These are phyloP conservation scores for Campoplex nolae DNA, from an alignment of 2,888 invertebrate genomes.

Conservation along the genomic window DNA sequence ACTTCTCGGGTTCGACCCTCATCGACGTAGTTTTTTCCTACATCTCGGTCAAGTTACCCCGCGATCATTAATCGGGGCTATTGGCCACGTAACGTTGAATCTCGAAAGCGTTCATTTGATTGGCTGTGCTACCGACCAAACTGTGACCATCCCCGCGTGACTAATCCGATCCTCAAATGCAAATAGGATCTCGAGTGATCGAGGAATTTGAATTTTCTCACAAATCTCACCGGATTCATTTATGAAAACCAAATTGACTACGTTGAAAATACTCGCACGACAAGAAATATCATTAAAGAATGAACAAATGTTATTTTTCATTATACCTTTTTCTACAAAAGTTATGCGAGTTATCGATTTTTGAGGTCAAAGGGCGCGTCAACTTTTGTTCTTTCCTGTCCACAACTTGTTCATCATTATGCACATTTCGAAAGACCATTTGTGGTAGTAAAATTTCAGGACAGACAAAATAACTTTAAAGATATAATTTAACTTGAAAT, in stretches of 20 bases:
- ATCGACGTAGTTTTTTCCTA: constrained; percentile 35
- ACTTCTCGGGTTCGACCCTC: constrained; percentile 20
- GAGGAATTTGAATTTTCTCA: background rate
- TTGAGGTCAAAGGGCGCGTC: no score
- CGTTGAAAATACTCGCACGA: background rate
- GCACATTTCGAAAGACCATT: no score
- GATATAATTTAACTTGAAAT: no score
- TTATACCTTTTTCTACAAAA: no score
- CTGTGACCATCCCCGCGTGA: constrained; percentile 1
- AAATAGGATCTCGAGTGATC: background rate
- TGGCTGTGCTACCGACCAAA: background rate
- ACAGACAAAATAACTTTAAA: no score
- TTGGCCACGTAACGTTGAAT: constrained; percentile 13
- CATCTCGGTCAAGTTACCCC: constrained; percentile 24
- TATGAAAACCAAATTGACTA: background rate
- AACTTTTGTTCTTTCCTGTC: no score
- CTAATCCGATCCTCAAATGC: constrained; percentile 44
- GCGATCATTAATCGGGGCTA: constrained; percentile 54
- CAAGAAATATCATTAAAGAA: background rate
- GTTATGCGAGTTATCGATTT: no score
- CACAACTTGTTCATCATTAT: no score
- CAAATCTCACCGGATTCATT: background rate
- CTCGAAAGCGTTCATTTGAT: background rate
- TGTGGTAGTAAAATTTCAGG: no score
- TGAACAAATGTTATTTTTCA: no score